Conservation (phyloP, 2,113 vertebrate species). For the Polypterus bichir region DNA sequence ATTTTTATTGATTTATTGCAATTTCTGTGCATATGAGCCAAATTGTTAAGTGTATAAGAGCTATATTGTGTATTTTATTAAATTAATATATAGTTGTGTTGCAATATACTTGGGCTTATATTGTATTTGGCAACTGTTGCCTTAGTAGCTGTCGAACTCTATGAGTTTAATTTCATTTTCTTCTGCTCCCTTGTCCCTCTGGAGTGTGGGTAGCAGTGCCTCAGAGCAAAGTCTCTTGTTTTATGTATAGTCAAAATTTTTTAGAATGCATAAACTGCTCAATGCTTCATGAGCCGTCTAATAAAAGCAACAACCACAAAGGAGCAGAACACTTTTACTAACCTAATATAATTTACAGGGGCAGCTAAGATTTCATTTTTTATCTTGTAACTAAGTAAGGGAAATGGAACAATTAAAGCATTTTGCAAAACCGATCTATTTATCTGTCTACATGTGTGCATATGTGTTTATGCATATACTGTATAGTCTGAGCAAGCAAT, state of each 20-base stretch:
- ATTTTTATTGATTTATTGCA: slow-evolving; percentile 98
- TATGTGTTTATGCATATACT: too few relatives aligned
- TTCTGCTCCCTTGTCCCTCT: slow-evolving; percentile 71
- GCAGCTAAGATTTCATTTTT: slow-evolving; percentile 50
- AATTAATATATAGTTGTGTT: slow-evolving; percentile 99
- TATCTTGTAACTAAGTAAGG: too few relatives aligned
- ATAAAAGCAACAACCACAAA: slow-evolving; percentile 37
- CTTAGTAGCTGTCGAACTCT: slow-evolving; percentile 98
- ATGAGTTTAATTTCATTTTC: slow-evolving; percentile 92
- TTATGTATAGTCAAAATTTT: slow-evolving; percentile 73
- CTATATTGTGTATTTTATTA: slow-evolving; percentile 99
- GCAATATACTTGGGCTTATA: slow-evolving; percentile 99
- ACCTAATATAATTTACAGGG: slow-evolving; percentile 67
- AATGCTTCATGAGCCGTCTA: slow-evolving; percentile 63
- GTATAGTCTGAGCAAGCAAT: too few relatives aligned
- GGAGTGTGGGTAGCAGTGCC: slow-evolving; percentile 74
- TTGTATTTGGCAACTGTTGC: slow-evolving; percentile 99
- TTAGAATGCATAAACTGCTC: slow-evolving; percentile 79
- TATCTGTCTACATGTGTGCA: too few relatives aligned
- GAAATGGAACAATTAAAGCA: too few relatives aligned
- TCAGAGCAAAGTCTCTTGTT: slow-evolving; percentile 80
- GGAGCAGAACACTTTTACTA: slow-evolving; percentile 54
- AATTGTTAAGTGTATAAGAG: slow-evolving; percentile 99
- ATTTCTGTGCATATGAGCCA: slow-evolving; percentile 99
- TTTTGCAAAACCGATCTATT: too few relatives aligned